phyloP scores from a whole-genome alignment of 2,888 invertebrate genomes.

The Bellardia pandia region DNA sequence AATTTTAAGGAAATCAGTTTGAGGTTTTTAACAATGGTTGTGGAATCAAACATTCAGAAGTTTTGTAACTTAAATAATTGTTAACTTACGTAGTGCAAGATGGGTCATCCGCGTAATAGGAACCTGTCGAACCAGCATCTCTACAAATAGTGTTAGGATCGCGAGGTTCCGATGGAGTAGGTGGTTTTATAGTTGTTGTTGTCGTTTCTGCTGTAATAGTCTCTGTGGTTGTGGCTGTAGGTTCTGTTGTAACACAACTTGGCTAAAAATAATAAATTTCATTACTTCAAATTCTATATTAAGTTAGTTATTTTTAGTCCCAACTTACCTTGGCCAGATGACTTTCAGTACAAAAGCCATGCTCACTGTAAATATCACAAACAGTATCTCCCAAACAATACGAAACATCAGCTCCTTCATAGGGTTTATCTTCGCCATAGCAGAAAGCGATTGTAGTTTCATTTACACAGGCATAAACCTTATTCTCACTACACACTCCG shows the following conservation, averaged over 20 bases:
- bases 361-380: slow-evolving; percentile 74
- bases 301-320: not conserved
- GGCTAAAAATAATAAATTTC: slow-evolving; percentile 49
- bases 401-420: slow-evolving; percentile 38
- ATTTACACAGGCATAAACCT: slow-evolving; percentile 72
- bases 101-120: slow-evolving; percentile 65
- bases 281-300: too few relatives aligned
- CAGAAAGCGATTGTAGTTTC: slow-evolving; percentile 75
- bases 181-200: not conserved
- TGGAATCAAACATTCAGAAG: too few relatives aligned
- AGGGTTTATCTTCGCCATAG: slow-evolving; percentile 67
- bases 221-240: not conserved
- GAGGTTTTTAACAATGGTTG: too few relatives aligned
- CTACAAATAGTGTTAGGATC: slow-evolving; percentile 66
- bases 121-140: slow-evolving; percentile 53
- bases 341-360: slow-evolving; percentile 71
- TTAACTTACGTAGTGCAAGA: slow-evolving; percentile 70
- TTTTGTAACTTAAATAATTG: too few relatives aligned
- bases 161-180: slow-evolving; percentile 40
- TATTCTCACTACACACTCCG: slow-evolving; percentile 70
- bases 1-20: too few relatives aligned
- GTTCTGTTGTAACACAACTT: slow-evolving; percentile 47
- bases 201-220: too few relatives aligned
- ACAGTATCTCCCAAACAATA: slow-evolving; percentile 74
- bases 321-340: slow-evolving; percentile 43